Evolutionary conservation across 2,113 vertebrate species (phyloP).

Genomic region (Hoplias malabaricus): DNA sequence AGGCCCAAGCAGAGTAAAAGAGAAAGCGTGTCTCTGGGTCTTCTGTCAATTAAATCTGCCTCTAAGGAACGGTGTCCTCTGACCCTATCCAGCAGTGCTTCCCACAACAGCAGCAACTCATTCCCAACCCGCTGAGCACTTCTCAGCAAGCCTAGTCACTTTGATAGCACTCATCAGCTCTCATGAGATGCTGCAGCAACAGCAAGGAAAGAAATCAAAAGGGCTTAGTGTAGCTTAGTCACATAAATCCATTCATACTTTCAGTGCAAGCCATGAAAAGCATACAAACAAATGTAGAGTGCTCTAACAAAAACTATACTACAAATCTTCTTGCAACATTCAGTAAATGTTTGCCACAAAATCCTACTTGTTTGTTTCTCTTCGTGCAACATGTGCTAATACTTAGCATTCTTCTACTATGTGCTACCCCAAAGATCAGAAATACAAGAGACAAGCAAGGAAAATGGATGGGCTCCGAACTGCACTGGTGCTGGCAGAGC

Average conservation of each 20-base stretch:
- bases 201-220: neutral
- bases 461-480: neutral
- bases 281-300: neutral
- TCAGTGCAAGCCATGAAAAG: neutral
- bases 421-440: neutral
- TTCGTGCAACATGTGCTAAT: neutral
- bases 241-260: neutral
- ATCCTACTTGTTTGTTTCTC: neutral
- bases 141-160: constrained; percentile 5
- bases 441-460: neutral
- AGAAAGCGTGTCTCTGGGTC: neutral
- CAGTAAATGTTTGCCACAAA: neutral
- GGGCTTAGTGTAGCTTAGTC: neutral
- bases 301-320: neutral
- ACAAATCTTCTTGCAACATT: neutral
- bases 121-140: constrained; percentile 12
- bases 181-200: neutral
- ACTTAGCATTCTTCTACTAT: neutral
- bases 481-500: neutral
- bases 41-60: constrained; percentile 23
- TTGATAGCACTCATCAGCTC: neutral
- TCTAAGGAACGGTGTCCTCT: constrained; percentile 11
- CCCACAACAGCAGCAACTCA: neutral
- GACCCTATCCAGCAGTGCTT: constrained; percentile 16
- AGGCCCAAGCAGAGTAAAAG: constrained; percentile 2